Percentiles rank a stretch among this genome's conserved stretches.
Conservation (phyloP, 2,888 invertebrate species). For the Lepidocyrtoides sp. region DNA sequence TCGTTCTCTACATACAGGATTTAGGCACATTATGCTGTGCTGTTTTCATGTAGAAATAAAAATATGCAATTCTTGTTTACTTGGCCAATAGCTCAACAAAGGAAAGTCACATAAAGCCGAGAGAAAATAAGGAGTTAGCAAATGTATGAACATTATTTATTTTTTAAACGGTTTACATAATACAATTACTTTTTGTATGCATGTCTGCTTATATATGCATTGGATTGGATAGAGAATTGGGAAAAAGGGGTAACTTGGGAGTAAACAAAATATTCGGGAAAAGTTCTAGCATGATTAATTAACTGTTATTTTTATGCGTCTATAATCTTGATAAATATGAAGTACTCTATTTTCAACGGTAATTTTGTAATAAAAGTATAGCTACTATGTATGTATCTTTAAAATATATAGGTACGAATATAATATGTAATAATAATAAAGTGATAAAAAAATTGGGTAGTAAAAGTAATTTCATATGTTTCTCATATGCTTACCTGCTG, state of each 20-base stretch:
- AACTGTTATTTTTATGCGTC: conserved; percentile 30
- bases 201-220: background rate
- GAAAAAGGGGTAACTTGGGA: conserved; percentile 46
- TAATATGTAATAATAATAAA: background rate
- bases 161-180: background rate
- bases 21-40: too few species aligned
- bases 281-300: background rate
- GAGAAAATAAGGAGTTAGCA: conserved; percentile 15
- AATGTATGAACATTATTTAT: background rate
- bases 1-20: background rate
- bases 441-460: background rate
- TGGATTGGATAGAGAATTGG: background rate
- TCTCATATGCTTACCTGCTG: conserved; percentile 91
- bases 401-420: background rate
- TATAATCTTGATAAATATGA: background rate
- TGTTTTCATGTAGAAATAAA: background rate
- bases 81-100: conserved; percentile 38
- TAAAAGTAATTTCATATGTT: conserved; percentile 35
- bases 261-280: background rate
- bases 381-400: too few species aligned
- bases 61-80: conserved; percentile 23
- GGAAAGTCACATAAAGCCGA: conserved; percentile 3
- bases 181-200: too few species aligned
- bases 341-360: background rate
- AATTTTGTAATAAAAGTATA: background rate